These are phyloP conservation scores for Norana najaformis DNA, from an alignment of 2,888 invertebrate species.

Conservation along the genomic window DNA sequence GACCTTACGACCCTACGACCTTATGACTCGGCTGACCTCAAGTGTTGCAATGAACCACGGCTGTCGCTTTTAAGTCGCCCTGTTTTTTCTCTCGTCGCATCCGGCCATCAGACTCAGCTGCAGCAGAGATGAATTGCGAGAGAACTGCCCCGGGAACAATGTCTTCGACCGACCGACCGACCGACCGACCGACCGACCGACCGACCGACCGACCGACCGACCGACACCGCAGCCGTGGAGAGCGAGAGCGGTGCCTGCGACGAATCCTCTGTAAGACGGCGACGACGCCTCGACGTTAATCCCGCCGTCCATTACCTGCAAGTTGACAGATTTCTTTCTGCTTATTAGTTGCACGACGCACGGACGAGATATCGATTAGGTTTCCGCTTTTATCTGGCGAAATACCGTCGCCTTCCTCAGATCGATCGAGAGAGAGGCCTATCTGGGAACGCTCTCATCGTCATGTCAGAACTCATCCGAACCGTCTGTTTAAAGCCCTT, in stretches of 20 bases:
- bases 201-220: too few relatives aligned
- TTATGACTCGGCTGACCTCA: neutral
- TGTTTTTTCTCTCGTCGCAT: neutral
- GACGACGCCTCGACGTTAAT: neutral
- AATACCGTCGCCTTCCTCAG: neutral
- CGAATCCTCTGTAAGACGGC: neutral
- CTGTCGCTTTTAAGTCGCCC: neutral
- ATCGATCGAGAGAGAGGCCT: neutral
- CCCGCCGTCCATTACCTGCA: neutral
- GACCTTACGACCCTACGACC: neutral
- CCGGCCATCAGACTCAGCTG: neutral
- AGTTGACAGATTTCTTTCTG: slow-evolving; percentile 4
- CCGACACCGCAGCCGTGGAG: neutral
- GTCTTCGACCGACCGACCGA: too few relatives aligned
- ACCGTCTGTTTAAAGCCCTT: neutral
- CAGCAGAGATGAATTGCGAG: neutral
- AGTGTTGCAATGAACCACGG: neutral
- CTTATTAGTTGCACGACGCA: neutral
- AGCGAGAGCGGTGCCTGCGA: neutral
- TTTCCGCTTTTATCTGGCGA: neutral
- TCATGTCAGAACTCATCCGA: neutral
- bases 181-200: too few relatives aligned
- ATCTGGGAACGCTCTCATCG: neutral
- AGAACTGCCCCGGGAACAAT: neutral
- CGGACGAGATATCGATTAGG: neutral